These are phyloP conservation scores for Leptopilina syphax DNA, from an alignment of 2,888 invertebrate species.

Conservation along the genomic window DNA sequence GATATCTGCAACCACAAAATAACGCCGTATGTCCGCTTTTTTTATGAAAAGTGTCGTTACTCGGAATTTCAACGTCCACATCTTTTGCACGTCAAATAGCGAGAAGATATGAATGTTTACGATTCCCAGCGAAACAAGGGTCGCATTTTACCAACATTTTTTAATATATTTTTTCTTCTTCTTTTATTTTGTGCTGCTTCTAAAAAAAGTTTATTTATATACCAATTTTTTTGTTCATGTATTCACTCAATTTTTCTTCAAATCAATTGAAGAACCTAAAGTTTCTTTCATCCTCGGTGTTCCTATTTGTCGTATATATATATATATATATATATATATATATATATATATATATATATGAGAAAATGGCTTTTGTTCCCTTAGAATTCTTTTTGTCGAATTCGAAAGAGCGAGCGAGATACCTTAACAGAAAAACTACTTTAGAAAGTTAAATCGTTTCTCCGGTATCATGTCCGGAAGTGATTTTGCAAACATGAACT, in stretches of 20 bases:
- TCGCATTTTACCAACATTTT: constrained; percentile 57
- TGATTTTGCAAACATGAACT: constrained; percentile 22
- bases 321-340: neutral
- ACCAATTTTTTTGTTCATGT: too few species aligned
- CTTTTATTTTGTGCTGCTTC: too few species aligned
- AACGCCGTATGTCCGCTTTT: neutral
- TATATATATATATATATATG: neutral
- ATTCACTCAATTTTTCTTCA: neutral
- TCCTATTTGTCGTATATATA: neutral
- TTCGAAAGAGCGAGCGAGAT: neutral
- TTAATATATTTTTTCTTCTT: constrained; percentile 18
- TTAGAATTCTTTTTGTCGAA: neutral
- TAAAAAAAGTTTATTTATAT: too few species aligned
- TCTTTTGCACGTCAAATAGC: constrained; percentile 49
- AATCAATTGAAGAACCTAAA: neutral
- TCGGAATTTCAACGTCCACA: constrained; percentile 7
- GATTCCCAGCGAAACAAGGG: constrained; percentile 50
- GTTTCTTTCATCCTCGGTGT: neutral
- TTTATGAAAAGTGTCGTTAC: constrained; percentile 1
- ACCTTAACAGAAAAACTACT: constrained; percentile 4
- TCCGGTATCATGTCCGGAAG: constrained; percentile 32
- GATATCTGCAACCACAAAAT: neutral
- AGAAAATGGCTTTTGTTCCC: neutral
- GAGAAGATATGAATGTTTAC: constrained; percentile 61
- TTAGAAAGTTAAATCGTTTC: neutral